These are phyloP conservation scores for Lagopus muta DNA, from an alignment of 2,113 vertebrate genomes.

Conservation along the genomic window DNA sequence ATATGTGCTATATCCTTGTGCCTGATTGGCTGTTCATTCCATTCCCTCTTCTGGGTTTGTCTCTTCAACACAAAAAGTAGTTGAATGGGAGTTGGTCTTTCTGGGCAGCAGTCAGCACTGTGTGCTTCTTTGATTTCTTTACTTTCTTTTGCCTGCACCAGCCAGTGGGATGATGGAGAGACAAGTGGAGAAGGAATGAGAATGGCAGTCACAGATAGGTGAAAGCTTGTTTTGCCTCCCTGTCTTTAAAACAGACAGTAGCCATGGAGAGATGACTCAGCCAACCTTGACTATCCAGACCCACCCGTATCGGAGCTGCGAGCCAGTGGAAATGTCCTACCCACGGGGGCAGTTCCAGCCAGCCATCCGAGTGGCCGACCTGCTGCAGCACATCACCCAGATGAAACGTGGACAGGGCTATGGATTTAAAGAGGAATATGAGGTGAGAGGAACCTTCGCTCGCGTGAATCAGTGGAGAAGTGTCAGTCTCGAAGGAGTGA, in stretches of 20 bases:
- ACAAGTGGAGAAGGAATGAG: not conserved
- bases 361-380: constrained; percentile 94
- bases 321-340: constrained; percentile 96
- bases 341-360: constrained; percentile 95
- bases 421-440: constrained; percentile 98
- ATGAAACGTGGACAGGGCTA: constrained; percentile 98
- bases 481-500: accelerated
- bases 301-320: constrained; percentile 92
- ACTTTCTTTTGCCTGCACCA: not conserved
- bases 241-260: constrained; percentile 83
- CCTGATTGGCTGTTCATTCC: not conserved
- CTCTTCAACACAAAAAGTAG: not conserved
- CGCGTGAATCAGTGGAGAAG: accelerated
- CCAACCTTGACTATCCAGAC: constrained; percentile 94
- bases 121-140: not conserved
- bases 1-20: not conserved
- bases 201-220: not conserved
- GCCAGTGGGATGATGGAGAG: not conserved
- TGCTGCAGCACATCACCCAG: constrained; percentile 99
- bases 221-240: constrained; percentile 51
- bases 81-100: not conserved
- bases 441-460: constrained; percentile 80
- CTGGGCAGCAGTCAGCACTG: not conserved
- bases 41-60: not conserved
- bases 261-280: constrained; percentile 90